Evolutionary conservation across 2,797 vertebrate species (phyloP).

Genomic region (Setipinna tenuifilis): DNA sequence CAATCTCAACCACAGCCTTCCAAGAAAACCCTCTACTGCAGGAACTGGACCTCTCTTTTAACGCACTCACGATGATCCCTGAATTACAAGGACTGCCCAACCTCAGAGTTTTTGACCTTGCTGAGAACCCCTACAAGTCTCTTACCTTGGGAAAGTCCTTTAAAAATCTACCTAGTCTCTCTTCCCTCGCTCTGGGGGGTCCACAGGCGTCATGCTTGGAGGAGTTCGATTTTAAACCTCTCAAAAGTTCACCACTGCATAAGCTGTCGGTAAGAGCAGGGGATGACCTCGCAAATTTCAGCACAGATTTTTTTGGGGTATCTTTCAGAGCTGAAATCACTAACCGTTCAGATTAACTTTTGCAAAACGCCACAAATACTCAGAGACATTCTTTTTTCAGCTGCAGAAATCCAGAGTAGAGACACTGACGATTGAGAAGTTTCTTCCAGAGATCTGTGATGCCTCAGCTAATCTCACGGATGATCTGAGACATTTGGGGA

Average conservation of each 20-base stretch:
- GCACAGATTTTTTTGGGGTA: conserved; percentile 1
- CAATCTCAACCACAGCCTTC: background rate
- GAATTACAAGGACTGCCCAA: background rate
- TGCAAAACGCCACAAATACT: background rate
- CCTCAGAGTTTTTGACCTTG: background rate
- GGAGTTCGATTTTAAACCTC: background rate
- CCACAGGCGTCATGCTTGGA: background rate
- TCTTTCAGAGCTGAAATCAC: background rate
- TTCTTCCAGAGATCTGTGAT: background rate
- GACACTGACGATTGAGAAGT: background rate
- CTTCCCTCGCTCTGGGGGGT: background rate
- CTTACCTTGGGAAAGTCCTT: background rate
- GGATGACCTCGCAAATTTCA: background rate
- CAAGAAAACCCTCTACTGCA: background rate
- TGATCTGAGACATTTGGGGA: background rate
- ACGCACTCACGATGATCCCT: background rate
- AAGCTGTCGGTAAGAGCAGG: background rate
- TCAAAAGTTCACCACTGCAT: background rate
- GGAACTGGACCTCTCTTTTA: background rate
- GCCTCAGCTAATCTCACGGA: background rate
- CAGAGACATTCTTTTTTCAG: background rate
- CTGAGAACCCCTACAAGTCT: background rate
- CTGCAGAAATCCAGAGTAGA: background rate
- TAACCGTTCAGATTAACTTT: background rate
- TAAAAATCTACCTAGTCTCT: background rate